Base-by-base conservation (phyloP, 2,113 vertebrate genomes). In the Solenodon paradoxus region DNA sequence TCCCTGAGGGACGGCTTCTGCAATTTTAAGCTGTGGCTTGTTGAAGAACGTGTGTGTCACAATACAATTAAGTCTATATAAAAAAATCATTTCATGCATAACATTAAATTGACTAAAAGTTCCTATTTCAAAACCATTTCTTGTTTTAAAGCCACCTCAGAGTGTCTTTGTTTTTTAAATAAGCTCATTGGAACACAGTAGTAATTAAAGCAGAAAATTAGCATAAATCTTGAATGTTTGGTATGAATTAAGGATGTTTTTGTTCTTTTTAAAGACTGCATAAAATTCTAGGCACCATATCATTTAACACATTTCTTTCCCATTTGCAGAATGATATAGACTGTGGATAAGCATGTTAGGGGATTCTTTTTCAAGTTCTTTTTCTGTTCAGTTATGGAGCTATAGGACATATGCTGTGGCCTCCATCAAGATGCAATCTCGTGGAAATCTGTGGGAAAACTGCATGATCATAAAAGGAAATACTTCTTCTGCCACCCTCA, bases 1-100 rank as follows among this genome's bases (percentile, higher is more conserved):
- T 98, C 98, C 98, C 98, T 88, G 72, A 97, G 98, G 97, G 96
- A 97, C 10, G 3, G 81, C 79, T 94, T 92, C 12, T 87, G 96
- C 91, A 92, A 74, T 96, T 96, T 97, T 94, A 93, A 97, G 79
- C 96, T 97, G 90, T 38, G 22, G 98, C 96, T 98, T 97, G 97
- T 94, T 94, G 96, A 86, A 95, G 92, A 97, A 96, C 77, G 97
- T 97, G 82, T 90, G 24, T 19, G 96, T 97, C 96, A 89, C 78
- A 96, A 47, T 96, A 97, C 84, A 97, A 96, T 97, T 97, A 97
- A 97, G 95, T 95, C 95, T 95, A 47, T 95, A 59, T 80, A 90
- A 96, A 97, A 92, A 40, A 26, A 32, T 82, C 72, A 96, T 97
- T 96, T 96, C 77, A 95, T 94, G 92, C 68, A 96, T 84, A n/a